These are phyloP conservation scores for Idaea dimidiata DNA, from an alignment of 2,888 invertebrate genomes.

Conservation along the genomic window DNA sequence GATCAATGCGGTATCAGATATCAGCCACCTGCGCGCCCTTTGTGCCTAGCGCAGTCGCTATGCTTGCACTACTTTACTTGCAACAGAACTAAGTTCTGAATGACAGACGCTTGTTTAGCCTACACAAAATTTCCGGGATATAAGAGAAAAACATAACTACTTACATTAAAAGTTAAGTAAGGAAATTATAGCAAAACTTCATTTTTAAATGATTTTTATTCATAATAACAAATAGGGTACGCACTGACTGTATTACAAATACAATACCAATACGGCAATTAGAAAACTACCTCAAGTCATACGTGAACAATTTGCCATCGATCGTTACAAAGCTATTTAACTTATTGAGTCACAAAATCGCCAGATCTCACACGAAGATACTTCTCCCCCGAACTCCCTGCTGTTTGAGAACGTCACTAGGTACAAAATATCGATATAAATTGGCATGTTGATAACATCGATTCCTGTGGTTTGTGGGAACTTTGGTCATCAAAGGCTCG, in stretches of 20 bases:
- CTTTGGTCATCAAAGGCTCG: slow-evolving; percentile 28
- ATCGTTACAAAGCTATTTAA: slow-evolving; percentile 39
- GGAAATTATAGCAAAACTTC: neutral
- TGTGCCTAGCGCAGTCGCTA: slow-evolving; percentile 39
- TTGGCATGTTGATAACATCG: slow-evolving; percentile 61
- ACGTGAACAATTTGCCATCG: slow-evolving; percentile 46
- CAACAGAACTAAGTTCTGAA: slow-evolving; percentile 7
- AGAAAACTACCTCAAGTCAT: slow-evolving; percentile 38
- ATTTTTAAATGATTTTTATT: neutral
- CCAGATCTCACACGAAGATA: slow-evolving; percentile 76
- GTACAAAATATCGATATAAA: slow-evolving; percentile 61
- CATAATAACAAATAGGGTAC: neutral
- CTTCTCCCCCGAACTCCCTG: slow-evolving; percentile 58
- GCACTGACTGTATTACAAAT: slow-evolving; percentile 8
- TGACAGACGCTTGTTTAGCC: neutral
- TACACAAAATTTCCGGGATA: neutral
- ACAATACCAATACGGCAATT: slow-evolving; percentile 39
- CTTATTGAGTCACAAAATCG: slow-evolving; percentile 54
- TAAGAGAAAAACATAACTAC: neutral
- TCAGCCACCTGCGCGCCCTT: slow-evolving; percentile 74
- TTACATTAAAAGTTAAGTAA: no score
- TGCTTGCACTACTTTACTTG: slow-evolving; percentile 23
- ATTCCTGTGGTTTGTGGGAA: slow-evolving; percentile 67
- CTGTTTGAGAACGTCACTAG: slow-evolving; percentile 71
- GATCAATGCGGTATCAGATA: slow-evolving; percentile 76